Evolutionary conservation across 2,797 vertebrate species (phyloP).

Genomic region (Spinibarbus caldwelli): DNA sequence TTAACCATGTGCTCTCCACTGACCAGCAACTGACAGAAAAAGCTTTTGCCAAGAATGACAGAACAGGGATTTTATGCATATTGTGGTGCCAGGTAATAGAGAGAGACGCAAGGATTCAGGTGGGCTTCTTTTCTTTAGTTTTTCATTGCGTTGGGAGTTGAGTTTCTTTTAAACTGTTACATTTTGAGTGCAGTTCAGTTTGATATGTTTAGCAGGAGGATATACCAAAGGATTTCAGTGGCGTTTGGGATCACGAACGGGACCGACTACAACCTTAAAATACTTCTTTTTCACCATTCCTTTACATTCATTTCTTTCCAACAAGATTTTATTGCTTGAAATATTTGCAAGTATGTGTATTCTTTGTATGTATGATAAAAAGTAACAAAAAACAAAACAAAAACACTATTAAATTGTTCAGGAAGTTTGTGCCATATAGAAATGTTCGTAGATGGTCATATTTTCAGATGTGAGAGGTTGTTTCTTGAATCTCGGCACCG

Average conservation of each 20-base stretch:
- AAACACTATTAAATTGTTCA: constrained; percentile 49
- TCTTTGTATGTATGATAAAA: constrained; percentile 47
- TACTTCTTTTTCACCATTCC: constrained; percentile 44
- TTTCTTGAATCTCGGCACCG: constrained; percentile 22
- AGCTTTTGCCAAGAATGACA: constrained; percentile 29
- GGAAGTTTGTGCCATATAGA: constrained; percentile 62
- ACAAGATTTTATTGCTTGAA: constrained; percentile 47
- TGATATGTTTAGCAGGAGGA: constrained; percentile 40
- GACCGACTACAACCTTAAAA: constrained; percentile 33
- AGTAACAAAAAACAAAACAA: background rate
- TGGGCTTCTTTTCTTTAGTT: background rate
- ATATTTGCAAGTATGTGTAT: constrained; percentile 52
- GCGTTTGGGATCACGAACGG: constrained; percentile 15
- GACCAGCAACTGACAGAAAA: constrained; percentile 30
- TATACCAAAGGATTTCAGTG: constrained; percentile 59
- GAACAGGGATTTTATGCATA: background rate
- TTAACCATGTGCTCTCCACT: constrained; percentile 3
- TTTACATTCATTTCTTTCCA: constrained; percentile 41
- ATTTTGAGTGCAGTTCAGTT: constrained; percentile 27
- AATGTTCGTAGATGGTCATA: constrained; percentile 49
- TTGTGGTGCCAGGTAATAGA: constrained; percentile 19
- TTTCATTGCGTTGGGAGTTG: background rate
- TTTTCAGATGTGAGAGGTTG: constrained; percentile 48
- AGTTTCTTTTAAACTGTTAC: background rate
- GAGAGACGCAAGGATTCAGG: background rate